A percentile compares a stretch with the other conserved stretches of the same genome.
Evolutionary conservation across 2,797 vertebrate genomes (phyloP).

Genomic region (Urocyon cinereoargenteus): DNA sequence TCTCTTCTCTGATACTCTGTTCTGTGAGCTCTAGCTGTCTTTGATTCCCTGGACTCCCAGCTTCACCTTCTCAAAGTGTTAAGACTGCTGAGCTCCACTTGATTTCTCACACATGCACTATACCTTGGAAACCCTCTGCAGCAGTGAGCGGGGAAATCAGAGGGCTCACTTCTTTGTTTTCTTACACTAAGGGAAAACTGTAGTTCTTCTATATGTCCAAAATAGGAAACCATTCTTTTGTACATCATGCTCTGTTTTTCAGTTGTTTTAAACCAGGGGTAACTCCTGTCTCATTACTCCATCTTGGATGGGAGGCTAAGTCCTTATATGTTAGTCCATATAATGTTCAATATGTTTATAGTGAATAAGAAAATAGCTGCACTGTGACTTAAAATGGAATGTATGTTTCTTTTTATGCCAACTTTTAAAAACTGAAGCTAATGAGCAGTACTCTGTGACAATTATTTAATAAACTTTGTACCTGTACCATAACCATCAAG

Average conservation of each 20-base stretch:
- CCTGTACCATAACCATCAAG: neutral
- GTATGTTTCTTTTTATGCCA: neutral
- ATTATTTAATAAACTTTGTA: neutral
- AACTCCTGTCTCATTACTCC: neutral
- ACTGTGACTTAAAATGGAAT: neutral
- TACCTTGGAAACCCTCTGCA: neutral
- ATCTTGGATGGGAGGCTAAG: neutral
- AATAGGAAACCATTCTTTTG: neutral
- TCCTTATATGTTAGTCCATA: neutral
- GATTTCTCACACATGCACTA: neutral
- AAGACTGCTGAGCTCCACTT: neutral
- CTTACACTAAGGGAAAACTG: neutral
- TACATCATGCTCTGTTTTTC: neutral
- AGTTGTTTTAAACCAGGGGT: neutral
- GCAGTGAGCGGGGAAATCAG: neutral
- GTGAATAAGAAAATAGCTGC: neutral
- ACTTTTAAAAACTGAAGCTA: neutral
- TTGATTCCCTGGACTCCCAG: neutral
- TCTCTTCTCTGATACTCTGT: neutral
- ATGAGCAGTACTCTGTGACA: neutral
- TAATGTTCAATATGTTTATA: neutral
- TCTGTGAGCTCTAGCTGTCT: neutral
- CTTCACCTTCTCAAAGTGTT: neutral
- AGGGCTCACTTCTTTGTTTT: neutral
- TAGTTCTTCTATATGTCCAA: neutral